Conservation (phyloP, 92 coral and sea anemone species). For the Zoanthus gigantus region DNA sequence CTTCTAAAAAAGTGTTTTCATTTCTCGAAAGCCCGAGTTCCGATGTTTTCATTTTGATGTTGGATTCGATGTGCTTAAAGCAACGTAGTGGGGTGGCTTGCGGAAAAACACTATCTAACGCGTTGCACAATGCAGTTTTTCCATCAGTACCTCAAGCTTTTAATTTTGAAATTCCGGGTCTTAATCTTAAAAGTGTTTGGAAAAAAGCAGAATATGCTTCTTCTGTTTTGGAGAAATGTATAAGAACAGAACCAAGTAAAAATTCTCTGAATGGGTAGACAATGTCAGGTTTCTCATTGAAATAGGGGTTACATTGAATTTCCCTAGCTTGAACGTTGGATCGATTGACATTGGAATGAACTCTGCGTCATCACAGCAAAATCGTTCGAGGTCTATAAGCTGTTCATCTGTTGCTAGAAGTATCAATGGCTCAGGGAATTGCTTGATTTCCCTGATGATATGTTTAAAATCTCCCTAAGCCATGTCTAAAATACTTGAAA, state of each 20-base stretch:
- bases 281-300: slow-evolving; percentile 52
- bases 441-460: no score
- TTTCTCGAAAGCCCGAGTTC: neutral
- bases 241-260: slow-evolving; percentile 50
- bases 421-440: no score
- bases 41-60: slow-evolving; percentile 10
- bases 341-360: slow-evolving; percentile 53
- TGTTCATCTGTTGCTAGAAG: no score
- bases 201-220: slow-evolving; percentile 41
- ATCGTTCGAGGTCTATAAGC: slow-evolving; percentile 46
- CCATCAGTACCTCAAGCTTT: slow-evolving; percentile 60
- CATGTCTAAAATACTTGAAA: slow-evolving; percentile 34
- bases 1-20: slow-evolving; percentile 25
- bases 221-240: slow-evolving; percentile 61
- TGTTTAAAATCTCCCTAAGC: slow-evolving; percentile 34
- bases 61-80: slow-evolving; percentile 52
- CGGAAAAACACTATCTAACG: slow-evolving; percentile 40
- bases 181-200: slow-evolving; percentile 44
- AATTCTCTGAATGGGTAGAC: slow-evolving; percentile 27
- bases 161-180: slow-evolving; percentile 46
- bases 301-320: slow-evolving; percentile 62
- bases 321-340: slow-evolving; percentile 69
- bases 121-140: slow-evolving; percentile 54
- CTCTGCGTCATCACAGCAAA: slow-evolving; percentile 46
- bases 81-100: slow-evolving; percentile 52